Base-by-base conservation (phyloP, 2,888 invertebrate species). In the Hofmannophila pseudospretella region DNA sequence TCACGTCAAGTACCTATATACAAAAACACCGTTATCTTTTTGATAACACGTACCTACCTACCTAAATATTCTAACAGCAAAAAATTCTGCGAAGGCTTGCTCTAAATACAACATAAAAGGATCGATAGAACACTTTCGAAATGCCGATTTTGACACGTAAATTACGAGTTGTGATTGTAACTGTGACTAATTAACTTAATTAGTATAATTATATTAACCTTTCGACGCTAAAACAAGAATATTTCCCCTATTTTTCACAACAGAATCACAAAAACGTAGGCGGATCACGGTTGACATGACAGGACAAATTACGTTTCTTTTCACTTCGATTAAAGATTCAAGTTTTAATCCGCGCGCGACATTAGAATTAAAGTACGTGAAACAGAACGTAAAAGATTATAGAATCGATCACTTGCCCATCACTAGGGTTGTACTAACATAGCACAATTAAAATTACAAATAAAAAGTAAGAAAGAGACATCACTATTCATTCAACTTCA, bases 51-150 rank as follows among this genome's bases (percentile, higher is more conserved):
- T n/a, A n/a, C n/a, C n/a, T n/a, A n/a, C n/a, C n/a, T n/a, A n/a
- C n/a, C n/a, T 7, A 5, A 22, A 22, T 22, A 7, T 3, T 19
- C 3, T 22, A 22, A 8, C 22, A 7, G 22, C 22, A 8, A 22
- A 23, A 23, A 5, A 16, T 16, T 16, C 16, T 16, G 16, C 16
- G 16, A 16, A 20, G n/a, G 3, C 23, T 22, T 49, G 54, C 5
- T 52, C 54, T 36, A 30, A 11, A 51, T 35, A 41, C 51, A 23
- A 32, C 34, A 22, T 4, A 33, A 13, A 39, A 14, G 39, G 57
- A 60, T 60, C 60, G 53, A 59, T 52, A 52, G 38, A 34, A 33
- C 27, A 11, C 11, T 10, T 3, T 11, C 7, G 10, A 27, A 3
- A 5, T 3, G 7, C 27, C 1, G 11, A 10, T 16, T 16, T 16